A percentile compares a stretch with the other conserved stretches of the same genome.
phyloP scores from a whole-genome alignment of 2,797 vertebrate genomes.

The Brotogeris chrysoptera region DNA sequence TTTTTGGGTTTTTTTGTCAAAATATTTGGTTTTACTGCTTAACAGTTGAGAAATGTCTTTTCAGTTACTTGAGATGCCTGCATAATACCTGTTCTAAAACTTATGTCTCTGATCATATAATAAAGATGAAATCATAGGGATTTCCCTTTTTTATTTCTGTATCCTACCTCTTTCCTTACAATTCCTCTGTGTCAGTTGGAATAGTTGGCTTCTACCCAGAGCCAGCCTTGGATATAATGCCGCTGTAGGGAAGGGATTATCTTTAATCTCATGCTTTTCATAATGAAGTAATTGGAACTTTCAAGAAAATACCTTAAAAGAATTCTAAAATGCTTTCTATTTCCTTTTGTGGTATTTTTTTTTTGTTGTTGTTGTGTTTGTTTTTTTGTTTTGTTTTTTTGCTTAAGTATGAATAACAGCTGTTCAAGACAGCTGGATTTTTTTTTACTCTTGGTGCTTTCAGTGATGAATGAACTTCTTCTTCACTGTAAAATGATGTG shows the following conservation, averaged over 20 bases:
- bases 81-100: neutral
- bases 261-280: constrained; percentile 8
- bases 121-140: neutral
- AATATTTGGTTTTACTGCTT: neutral
- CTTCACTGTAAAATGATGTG: neutral
- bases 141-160: neutral
- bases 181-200: neutral
- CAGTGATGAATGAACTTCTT: neutral
- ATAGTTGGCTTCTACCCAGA: neutral
- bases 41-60: neutral
- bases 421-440: neutral
- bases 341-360: neutral
- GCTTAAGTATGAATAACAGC: neutral
- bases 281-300: neutral
- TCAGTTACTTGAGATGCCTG: neutral
- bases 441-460: neutral
- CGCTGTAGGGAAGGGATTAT: neutral
- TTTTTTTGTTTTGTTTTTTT: neutral
- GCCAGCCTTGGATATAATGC: neutral
- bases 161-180: neutral
- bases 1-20: accelerated
- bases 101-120: neutral
- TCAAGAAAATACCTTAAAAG: neutral
- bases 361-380: neutral
- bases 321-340: neutral